These are phyloP conservation scores for Trissolcus japonicus DNA, from an alignment of 2,888 invertebrate genomes.

Conservation along the genomic window DNA sequence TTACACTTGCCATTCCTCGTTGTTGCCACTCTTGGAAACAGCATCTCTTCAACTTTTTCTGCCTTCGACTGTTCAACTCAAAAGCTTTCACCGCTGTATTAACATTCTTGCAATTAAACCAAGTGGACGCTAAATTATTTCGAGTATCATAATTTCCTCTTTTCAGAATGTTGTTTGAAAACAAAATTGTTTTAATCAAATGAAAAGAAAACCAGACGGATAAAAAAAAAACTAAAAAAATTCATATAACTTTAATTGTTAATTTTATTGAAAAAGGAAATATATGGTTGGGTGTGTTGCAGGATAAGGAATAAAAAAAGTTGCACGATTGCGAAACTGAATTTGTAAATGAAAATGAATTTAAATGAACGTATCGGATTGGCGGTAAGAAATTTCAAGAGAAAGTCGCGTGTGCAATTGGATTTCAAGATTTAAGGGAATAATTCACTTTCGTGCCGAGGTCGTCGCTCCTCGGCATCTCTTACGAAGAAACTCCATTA, in stretches of 20 bases:
- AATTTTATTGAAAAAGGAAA: neutral
- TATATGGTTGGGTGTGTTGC: neutral
- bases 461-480: conserved; percentile 43
- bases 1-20: conserved; percentile 23
- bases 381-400: conserved; percentile 43
- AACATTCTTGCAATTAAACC: conserved; percentile 9
- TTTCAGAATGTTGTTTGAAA: too few relatives aligned
- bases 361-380: conserved; percentile 7
- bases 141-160: too few relatives aligned
- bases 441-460: conserved; percentile 52
- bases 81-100: neutral
- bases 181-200: too few relatives aligned
- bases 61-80: too few relatives aligned
- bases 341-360: conserved; percentile 19
- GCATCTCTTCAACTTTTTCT: too few relatives aligned
- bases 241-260: neutral
- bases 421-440: conserved; percentile 50
- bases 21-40: too few relatives aligned
- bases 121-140: neutral
- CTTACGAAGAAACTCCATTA: conserved; percentile 52
- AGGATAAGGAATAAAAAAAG: neutral
- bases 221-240: too few relatives aligned
- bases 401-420: conserved; percentile 45
- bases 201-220: too few relatives aligned
- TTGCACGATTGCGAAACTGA: conserved; percentile 1